phyloP scores from a whole-genome alignment of 2,888 invertebrate species.

The Cinara cedri region DNA sequence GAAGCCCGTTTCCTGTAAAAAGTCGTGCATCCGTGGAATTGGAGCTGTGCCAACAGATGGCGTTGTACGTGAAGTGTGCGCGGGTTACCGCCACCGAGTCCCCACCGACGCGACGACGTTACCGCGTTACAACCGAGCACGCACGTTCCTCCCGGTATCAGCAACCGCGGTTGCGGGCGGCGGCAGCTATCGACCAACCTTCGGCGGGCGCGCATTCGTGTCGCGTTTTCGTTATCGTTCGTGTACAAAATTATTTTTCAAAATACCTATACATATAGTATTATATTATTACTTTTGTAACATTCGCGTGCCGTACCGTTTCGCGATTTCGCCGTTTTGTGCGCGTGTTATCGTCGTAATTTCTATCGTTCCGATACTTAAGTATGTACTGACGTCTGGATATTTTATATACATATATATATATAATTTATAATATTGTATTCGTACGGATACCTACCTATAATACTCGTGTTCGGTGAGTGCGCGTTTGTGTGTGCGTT shows the following conservation, averaged over 20 bases:
- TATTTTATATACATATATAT: no score
- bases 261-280: not conserved
- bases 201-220: not conserved
- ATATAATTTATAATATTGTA: no score
- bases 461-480: not conserved
- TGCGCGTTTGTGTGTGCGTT: not conserved
- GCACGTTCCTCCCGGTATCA: constrained; percentile 27
- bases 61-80: not conserved
- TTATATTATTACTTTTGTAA: not conserved
- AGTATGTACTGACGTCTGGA: not conserved
- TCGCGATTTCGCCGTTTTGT: not conserved
- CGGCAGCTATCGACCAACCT: constrained; percentile 50
- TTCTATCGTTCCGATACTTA: not conserved
- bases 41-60: not conserved
- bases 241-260: not conserved
- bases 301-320: no score
- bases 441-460: no score
- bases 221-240: no score
- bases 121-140: not conserved
- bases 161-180: not conserved
- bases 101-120: not conserved
- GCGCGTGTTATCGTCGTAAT: no score
- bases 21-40: not conserved
- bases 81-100: not conserved
- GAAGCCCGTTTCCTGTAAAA: not conserved